These are phyloP conservation scores for Eurytoma adleriae DNA, from an alignment of 2,888 invertebrate genomes.

Conservation along the genomic window DNA sequence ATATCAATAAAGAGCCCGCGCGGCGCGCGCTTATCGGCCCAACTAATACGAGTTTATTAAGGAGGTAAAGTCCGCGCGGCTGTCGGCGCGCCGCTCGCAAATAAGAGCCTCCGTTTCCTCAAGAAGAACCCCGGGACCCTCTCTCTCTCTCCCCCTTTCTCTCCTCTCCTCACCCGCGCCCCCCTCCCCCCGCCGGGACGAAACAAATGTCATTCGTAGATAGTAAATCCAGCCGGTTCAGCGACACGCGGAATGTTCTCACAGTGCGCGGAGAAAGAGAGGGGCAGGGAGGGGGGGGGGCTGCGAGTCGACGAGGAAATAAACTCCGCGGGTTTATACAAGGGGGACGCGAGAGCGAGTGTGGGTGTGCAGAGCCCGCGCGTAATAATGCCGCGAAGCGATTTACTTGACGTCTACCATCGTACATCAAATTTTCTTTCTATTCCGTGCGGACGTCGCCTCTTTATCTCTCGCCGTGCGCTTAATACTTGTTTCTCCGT, in stretches of 20 bases:
- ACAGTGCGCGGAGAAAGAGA: constrained; percentile 27
- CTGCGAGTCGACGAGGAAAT: constrained; percentile 36
- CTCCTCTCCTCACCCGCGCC: constrained; percentile 13
- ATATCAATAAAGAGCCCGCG: constrained; percentile 20
- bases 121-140: background rate
- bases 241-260: constrained; percentile 55
- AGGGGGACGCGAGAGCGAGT: background rate
- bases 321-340: constrained; percentile 36
- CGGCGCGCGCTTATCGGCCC: background rate
- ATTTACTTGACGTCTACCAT: constrained; percentile 48
- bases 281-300: too few species aligned
- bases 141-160: too few species aligned
- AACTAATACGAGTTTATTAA: constrained; percentile 21
- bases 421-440: constrained; percentile 57
- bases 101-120: constrained; percentile 6
- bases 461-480: constrained; percentile 32
- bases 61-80: constrained; percentile 10
- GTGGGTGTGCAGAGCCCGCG: background rate
- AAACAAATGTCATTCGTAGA: constrained; percentile 54
- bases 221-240: constrained; percentile 48
- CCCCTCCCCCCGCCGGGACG: background rate
- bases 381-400: constrained; percentile 54
- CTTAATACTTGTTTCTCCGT: constrained; percentile 46
- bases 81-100: background rate
- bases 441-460: constrained; percentile 26